phyloP scores from a whole-genome alignment of 2,888 invertebrate species.

The Spialia ferax region DNA sequence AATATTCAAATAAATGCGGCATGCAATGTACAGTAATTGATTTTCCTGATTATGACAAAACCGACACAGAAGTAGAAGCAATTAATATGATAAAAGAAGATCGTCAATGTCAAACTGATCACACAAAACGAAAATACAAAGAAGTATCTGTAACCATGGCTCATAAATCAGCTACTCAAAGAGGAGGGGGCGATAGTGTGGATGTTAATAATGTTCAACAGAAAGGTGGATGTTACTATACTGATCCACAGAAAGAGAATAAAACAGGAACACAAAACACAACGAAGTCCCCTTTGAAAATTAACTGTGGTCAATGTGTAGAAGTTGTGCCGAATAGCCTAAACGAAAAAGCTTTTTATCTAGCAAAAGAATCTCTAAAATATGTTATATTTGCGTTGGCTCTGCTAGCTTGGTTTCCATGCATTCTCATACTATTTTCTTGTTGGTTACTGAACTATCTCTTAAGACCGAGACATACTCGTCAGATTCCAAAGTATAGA shows the following conservation, averaged over 20 bases:
- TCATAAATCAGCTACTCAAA: constrained; percentile 17
- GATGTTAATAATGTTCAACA: not conserved
- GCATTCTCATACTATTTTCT: constrained; percentile 53
- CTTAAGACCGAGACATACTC: constrained; percentile 46
- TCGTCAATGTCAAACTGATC: constrained; percentile 3
- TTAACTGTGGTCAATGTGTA: not conserved
- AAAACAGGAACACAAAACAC: not conserved
- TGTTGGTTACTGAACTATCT: constrained; percentile 58
- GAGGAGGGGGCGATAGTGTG: constrained; percentile 38
- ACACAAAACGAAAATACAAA: constrained; percentile 2
- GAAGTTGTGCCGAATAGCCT: not conserved
- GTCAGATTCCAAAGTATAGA: constrained; percentile 1
- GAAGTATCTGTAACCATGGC: constrained; percentile 27
- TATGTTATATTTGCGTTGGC: constrained; percentile 52
- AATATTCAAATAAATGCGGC: not conserved
- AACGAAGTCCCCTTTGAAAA: not conserved
- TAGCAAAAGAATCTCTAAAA: constrained; percentile 47
- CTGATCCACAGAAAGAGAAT: constrained; percentile 2
- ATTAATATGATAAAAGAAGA: constrained; percentile 15
- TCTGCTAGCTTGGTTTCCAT: constrained; percentile 61
- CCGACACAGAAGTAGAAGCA: constrained; percentile 26
- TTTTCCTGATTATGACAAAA: constrained; percentile 18
- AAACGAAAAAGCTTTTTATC: constrained; percentile 32
- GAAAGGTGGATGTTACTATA: too few relatives aligned
- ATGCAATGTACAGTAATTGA: constrained; percentile 22